Base-by-base conservation (phyloP, 1,140 invertebrate species). In the Leptinotarsa undecemlineata region DNA sequence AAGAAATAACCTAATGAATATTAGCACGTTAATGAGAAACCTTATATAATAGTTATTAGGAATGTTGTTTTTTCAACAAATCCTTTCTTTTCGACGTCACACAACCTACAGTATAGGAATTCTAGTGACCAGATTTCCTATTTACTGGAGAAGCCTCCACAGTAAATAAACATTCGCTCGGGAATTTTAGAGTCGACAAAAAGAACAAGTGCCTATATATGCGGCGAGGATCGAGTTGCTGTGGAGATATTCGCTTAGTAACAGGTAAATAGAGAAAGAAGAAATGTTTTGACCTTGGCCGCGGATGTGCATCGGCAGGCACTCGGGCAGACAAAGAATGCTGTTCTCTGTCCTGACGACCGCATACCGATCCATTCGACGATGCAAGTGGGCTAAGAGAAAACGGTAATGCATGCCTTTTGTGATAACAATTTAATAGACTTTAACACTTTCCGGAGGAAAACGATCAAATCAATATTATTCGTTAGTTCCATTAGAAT, bases 321-420 rank as follows among this genome's bases (percentile, higher is more conserved):
- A 15, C 51, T 57, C 51, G 51, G n/a, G 51, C 51, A 57, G 51
- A 57, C 51, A 57, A 57, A 57, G 51, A 57, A 57, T 57, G 51
- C 51, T 57, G 15, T 15, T 19, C n/a, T 15, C n/a, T 57, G 15
- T 19, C n/a, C n/a, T 19, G 51, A 17, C 51, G 51, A 17, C 51
- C 51, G 51, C 51, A 57, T 57, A n/a, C 51, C 51, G 51, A 57
- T 57, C 51, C 51, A 57, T 57, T n/a, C n/a, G 51, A 57, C n/a
- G 51, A 57, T 57, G 15, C 15, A 57, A 57, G 51, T 57, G 51
- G 51, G 4, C 2, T 57, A 57, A n/a, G 51, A 57, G 51, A 57
- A 57, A 57, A 57, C 51, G 51, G 51, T 57, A 57, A 57, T 57
- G 51, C 51, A 57, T 57, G 51, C 51, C 15, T 57, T 33, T 33